Conservation (phyloP, 2,797 vertebrate species). For the Silurus lanzhouensis region DNA sequence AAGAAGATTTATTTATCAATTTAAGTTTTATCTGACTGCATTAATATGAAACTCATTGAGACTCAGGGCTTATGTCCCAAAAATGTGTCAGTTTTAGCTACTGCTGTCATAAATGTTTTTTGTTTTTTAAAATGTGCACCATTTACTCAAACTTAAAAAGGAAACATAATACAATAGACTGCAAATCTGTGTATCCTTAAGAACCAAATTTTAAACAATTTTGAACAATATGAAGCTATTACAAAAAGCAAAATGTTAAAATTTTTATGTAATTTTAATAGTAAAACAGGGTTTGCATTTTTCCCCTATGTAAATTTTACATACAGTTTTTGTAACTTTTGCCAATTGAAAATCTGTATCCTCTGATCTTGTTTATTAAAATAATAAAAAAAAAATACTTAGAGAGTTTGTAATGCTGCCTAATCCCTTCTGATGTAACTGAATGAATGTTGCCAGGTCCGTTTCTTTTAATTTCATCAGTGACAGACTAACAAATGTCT, state of each 20-base stretch:
- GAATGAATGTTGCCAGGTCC: slow-evolving; percentile 57
- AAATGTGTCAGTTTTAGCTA: slow-evolving; percentile 54
- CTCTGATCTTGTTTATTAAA: not conserved
- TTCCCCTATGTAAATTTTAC: not conserved
- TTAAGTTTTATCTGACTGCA: slow-evolving; percentile 40
- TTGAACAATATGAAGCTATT: not conserved
- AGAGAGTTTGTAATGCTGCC: not conserved
- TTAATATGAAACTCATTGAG: slow-evolving; percentile 54
- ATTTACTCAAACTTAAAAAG: not conserved
- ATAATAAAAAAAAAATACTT: not conserved
- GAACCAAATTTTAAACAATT: not conserved
- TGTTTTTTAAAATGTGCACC: not conserved
- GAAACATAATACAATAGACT: not conserved
- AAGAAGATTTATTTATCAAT: too few relatives aligned
- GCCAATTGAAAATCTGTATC: not conserved
- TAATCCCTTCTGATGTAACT: slow-evolving; percentile 54
- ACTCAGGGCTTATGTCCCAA: slow-evolving; percentile 37
- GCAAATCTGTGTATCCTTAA: not conserved
- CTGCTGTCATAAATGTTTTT: slow-evolving; percentile 33
- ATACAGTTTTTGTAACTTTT: not conserved
- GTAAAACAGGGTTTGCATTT: not conserved
- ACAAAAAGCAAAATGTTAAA: not conserved
- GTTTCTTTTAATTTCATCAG: not conserved
- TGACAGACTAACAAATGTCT: not conserved
- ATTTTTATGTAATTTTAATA: not conserved